A percentile compares a stretch with the other conserved stretches of the same genome.
These are phyloP conservation scores for Hippotragus niger DNA, from an alignment of 2,113 vertebrate species.

Conservation along the genomic window DNA sequence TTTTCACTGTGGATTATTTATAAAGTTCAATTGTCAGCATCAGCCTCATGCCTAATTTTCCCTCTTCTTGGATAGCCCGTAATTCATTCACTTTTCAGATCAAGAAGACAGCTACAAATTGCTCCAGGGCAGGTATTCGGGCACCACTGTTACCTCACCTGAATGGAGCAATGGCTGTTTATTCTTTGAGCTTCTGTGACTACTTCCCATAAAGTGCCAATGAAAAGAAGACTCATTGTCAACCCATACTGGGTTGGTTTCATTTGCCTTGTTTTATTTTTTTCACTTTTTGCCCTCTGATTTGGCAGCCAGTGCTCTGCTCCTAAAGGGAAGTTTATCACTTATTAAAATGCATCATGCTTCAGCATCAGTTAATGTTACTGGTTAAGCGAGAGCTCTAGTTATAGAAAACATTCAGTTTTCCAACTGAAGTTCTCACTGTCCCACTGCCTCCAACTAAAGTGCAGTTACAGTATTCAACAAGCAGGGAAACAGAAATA, in stretches of 20 bases:
- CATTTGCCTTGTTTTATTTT: constrained; percentile 23
- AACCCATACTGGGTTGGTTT: constrained; percentile 44
- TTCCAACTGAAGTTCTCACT: not conserved
- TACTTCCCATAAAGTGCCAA: constrained; percentile 57
- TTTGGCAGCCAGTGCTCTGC: constrained; percentile 43
- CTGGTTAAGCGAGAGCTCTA: constrained; percentile 55
- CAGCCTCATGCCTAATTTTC: constrained; percentile 77
- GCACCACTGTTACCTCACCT: constrained; percentile 51
- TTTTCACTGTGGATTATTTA: constrained; percentile 77
- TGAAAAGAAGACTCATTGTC: constrained; percentile 35
- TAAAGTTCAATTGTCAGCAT: constrained; percentile 77
- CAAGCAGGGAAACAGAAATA: not conserved
- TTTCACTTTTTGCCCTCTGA: constrained; percentile 44
- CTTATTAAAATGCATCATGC: not conserved
- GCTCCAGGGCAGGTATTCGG: constrained; percentile 63
- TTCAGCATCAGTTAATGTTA: constrained; percentile 24
- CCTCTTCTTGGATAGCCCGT: constrained; percentile 66
- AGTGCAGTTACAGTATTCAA: not conserved
- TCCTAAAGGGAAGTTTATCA: constrained; percentile 62
- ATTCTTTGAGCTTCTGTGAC: constrained; percentile 71
- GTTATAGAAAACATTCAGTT: constrained; percentile 26
- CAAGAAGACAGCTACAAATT: constrained; percentile 73
- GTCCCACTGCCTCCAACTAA: not conserved
- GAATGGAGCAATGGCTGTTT: constrained; percentile 61
- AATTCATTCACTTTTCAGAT: constrained; percentile 73